A percentile compares a stretch with the other conserved stretches of the same genome.
Conservation (phyloP, 2,888 invertebrate species). For the Odontothrips loti region DNA sequence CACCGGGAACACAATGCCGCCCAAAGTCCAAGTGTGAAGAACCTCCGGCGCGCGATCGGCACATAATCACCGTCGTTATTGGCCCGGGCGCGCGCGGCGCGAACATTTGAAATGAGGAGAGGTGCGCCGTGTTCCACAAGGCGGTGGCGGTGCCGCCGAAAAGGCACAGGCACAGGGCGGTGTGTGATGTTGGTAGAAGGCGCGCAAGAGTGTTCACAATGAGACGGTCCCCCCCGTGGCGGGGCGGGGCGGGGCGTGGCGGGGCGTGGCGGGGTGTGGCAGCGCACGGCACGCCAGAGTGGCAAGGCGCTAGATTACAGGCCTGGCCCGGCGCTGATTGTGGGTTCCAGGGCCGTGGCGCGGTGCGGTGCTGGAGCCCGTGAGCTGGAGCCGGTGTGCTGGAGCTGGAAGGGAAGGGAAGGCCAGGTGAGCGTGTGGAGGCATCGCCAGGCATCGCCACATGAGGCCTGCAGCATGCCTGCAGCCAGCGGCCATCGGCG, state of each 20-base stretch:
- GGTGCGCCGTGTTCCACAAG: too few species aligned
- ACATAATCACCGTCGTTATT: too few species aligned
- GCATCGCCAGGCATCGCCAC: not conserved
- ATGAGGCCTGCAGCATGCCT: not conserved
- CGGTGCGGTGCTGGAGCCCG: not conserved
- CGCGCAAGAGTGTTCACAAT: not conserved
- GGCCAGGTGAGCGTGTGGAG: not conserved
- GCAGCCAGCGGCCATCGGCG: too few species aligned
- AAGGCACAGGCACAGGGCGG: too few species aligned
- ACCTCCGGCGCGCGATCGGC: too few species aligned
- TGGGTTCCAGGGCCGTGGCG: constrained; percentile 6
- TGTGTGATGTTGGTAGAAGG: not conserved
- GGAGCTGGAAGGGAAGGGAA: too few species aligned
- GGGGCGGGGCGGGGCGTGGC: not conserved
- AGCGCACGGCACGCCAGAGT: not conserved
- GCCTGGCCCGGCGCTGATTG: constrained; percentile 2
- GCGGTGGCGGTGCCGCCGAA: too few species aligned
- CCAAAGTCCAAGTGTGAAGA: too few species aligned
- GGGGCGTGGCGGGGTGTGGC: not conserved
- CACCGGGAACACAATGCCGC: too few species aligned
- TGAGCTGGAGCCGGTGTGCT: not conserved
- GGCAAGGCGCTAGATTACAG: constrained; percentile 18
- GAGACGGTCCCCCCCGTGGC: not conserved
- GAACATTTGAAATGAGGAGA: too few species aligned
- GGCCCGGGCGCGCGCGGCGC: too few species aligned